Evolutionary conservation across 2,888 invertebrate species (phyloP), one percentile per base, ranked within the genome.

Genomic region (Chymomyza amoena): DNA sequence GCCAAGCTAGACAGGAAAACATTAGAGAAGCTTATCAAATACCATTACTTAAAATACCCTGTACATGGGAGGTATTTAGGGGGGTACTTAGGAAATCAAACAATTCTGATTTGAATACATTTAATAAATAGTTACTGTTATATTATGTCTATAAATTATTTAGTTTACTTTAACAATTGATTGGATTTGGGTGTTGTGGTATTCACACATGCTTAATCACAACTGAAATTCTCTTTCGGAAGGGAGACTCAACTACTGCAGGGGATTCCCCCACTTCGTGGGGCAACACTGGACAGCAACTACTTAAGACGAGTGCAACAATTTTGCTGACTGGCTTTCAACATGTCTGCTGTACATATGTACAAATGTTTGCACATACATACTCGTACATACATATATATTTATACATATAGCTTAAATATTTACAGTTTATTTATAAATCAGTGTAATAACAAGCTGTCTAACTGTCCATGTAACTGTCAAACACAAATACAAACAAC

Each of bases 381-480:
- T n/a, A n/a, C n/a, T n/a, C n/a, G n/a, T n/a, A n/a, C n/a, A n/a
- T 3, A 20, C 3, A 20, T 20, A 20, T 20, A 20, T 20, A 20
- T 25, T 25, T 25, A 25, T 25, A 25, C 25, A 25, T 25, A 60
- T 60, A 66, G 68, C 62, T 75, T 84, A 85, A 85, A 87, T 85
- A 85, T 84, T 83, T 83, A 83, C 88, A 87, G 75, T 87, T 84
- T 84, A 85, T 84, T 84, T 84, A 87, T 83, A 84, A 84, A 84
- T 84, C 83, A 85, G 81, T 84, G 88, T 84, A 87, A 84, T 84
- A 84, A 84, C 83, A 83, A 87, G 84, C 84, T 84, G 81, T 85
- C 88, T 80, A 72, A 77, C 77, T 82, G 85, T 80, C 80, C 73
- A 73, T 73, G 70, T 9, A 81, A 62, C 83, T 80, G 83, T 72